These are phyloP conservation scores for Halichoerus grypus DNA, from an alignment of 2,113 vertebrate species.

Conservation along the genomic window DNA sequence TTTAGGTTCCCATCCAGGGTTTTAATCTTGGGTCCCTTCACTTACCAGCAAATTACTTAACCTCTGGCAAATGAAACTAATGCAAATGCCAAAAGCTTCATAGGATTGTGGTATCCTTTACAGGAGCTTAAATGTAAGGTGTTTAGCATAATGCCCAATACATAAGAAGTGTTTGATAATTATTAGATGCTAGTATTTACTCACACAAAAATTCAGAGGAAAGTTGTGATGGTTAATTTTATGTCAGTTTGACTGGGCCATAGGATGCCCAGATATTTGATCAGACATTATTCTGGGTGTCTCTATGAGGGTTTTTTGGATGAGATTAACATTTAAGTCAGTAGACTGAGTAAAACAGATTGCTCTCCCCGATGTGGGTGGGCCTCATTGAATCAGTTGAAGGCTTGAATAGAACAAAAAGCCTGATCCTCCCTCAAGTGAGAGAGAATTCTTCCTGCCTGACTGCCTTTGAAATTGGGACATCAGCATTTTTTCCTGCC, in stretches of 20 bases:
- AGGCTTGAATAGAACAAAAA: neutral
- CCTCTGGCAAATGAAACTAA: neutral
- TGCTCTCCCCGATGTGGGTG: neutral
- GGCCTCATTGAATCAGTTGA: neutral
- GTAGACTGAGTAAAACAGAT: neutral
- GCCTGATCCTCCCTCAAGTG: accelerated
- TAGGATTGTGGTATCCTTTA: neutral
- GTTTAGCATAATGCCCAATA: neutral
- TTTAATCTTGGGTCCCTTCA: neutral
- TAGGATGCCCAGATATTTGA: neutral
- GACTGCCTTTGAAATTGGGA: neutral
- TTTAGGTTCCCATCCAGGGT: neutral
- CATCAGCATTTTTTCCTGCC: neutral
- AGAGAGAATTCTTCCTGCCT: neutral
- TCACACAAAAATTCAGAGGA: neutral
- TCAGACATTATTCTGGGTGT: neutral
- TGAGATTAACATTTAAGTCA: neutral
- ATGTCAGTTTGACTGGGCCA: neutral
- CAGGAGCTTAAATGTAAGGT: neutral
- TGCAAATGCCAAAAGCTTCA: neutral
- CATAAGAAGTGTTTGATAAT: neutral
- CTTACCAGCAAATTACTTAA: neutral
- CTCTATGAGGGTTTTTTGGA: neutral
- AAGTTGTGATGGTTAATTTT: neutral
- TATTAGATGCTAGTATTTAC: neutral